Conservation (phyloP, 2,113 vertebrate genomes). For the Oenanthe oenanthe region DNA sequence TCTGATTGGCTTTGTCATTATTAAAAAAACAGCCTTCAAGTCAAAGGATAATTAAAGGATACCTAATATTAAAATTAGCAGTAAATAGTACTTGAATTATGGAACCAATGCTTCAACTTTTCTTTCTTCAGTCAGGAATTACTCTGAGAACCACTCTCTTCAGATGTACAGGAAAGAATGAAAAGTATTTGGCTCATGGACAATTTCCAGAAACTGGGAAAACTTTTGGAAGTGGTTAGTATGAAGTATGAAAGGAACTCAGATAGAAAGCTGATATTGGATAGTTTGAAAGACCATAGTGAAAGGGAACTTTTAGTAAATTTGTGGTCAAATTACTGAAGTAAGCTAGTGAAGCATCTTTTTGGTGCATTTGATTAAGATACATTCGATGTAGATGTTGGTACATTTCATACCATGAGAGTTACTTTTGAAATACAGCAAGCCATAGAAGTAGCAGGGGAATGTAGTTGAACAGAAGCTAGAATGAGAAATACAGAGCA, state of each 20-base stretch:
- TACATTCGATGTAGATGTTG: not conserved
- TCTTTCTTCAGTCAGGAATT: not conserved
- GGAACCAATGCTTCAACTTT: not conserved
- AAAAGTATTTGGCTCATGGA: not conserved
- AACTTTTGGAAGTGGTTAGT: not conserved
- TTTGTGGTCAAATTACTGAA: not conserved
- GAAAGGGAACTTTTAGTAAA: not conserved
- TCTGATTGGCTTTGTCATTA: not conserved
- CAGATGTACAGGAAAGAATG: not conserved
- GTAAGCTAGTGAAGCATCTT: not conserved
- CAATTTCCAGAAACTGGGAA: not conserved
- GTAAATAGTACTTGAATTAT: not conserved
- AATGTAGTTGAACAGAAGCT: not conserved
- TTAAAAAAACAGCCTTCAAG: not conserved
- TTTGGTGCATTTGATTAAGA: not conserved
- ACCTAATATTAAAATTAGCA: not conserved
- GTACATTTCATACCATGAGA: rapidly evolving
- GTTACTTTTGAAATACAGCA: not conserved
- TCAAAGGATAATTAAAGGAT: not conserved
- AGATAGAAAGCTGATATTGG: not conserved
- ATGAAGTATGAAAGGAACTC: not conserved
- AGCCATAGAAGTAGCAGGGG: not conserved
- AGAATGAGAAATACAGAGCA: not conserved
- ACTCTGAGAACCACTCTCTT: not conserved
- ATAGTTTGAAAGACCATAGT: not conserved